phyloP scores from a whole-genome alignment of 2,113 vertebrate species.

The Erpornis zantholeuca region DNA sequence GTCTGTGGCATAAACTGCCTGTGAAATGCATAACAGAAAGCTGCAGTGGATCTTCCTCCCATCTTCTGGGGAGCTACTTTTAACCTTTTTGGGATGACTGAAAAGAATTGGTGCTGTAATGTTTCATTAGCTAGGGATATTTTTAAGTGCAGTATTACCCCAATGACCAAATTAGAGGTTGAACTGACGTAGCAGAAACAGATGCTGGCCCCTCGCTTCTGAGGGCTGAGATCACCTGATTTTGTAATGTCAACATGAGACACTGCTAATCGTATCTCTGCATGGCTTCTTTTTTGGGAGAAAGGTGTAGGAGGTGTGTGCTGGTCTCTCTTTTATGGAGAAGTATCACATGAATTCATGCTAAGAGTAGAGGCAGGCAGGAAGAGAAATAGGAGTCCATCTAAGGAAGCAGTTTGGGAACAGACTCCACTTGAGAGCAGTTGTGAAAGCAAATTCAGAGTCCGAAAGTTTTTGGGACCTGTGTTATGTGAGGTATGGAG shows the following conservation, averaged over 20 bases:
- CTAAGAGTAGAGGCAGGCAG: neutral
- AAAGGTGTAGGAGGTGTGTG: neutral
- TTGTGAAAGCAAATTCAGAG: neutral
- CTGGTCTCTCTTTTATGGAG: neutral
- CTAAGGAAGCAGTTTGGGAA: neutral
- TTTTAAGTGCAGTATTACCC: neutral
- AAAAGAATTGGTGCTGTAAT: neutral
- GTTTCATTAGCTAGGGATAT: neutral
- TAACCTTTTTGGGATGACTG: neutral
- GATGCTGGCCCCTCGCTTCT: neutral
- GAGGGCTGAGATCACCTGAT: neutral
- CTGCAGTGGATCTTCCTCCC: neutral
- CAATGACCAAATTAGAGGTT: neutral
- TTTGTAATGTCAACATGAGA: neutral
- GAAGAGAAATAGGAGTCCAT: neutral
- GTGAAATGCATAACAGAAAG: neutral
- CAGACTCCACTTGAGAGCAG: neutral
- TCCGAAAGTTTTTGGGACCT: neutral
- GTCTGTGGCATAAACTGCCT: neutral
- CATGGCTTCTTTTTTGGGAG: neutral
- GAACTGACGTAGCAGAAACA: neutral
- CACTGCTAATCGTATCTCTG: neutral
- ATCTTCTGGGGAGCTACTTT: neutral
- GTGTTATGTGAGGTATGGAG: neutral
- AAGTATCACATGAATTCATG: neutral